These are phyloP conservation scores for Melanargia galathea DNA, from an alignment of 2,888 invertebrate species.

Conservation along the genomic window DNA sequence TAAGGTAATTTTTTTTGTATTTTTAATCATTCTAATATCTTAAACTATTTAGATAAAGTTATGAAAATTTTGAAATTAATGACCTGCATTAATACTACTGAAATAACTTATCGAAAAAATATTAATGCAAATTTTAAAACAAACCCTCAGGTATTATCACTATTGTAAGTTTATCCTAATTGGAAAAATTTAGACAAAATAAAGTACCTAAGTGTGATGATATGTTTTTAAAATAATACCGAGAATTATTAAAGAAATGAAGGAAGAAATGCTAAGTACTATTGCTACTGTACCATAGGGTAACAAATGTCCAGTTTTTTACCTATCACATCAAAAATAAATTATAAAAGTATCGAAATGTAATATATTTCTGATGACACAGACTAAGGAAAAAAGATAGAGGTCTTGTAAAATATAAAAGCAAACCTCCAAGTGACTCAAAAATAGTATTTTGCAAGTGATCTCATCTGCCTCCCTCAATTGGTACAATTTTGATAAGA, in stretches of 20 bases:
- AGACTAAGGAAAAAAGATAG: not conserved
- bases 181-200: not conserved
- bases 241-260: not conserved
- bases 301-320: slow-evolving; percentile 11
- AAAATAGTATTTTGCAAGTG: too few relatives aligned
- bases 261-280: not conserved
- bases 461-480: not conserved
- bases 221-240: not conserved
- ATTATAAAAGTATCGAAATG: slow-evolving; percentile 17
- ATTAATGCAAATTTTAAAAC: not conserved
- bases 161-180: not conserved
- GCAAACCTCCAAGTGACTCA: not conserved
- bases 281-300: not conserved
- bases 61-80: not conserved
- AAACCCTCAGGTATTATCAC: not conserved
- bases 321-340: slow-evolving; percentile 37
- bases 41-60: not conserved
- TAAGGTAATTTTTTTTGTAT: not conserved
- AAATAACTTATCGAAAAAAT: not conserved
- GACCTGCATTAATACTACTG: not conserved
- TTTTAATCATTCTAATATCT: not conserved
- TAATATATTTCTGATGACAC: not conserved
- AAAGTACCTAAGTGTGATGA: not conserved
- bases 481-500: not conserved
- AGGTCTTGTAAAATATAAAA: not conserved